These are phyloP conservation scores for Brachyhypopomus gauderio DNA, from an alignment of 2,113 vertebrate species.

Conservation along the genomic window DNA sequence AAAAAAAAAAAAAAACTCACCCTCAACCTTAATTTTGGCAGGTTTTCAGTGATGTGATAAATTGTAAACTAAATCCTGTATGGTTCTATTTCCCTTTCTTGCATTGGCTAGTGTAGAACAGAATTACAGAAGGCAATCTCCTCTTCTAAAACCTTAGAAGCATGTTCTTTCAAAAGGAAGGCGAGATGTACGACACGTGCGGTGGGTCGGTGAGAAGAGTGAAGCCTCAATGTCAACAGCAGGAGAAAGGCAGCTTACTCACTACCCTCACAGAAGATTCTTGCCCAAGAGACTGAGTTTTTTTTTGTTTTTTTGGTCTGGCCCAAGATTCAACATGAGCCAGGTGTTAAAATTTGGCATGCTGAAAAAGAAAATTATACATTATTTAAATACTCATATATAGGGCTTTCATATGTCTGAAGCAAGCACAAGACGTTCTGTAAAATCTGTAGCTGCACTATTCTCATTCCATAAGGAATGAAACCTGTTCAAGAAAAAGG, in stretches of 20 bases:
- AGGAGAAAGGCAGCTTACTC: constrained; percentile 56
- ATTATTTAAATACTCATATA: constrained; percentile 56
- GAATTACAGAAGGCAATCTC: constrained; percentile 38
- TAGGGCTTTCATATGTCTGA: constrained; percentile 58
- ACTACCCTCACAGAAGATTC: constrained; percentile 51
- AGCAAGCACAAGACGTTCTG: constrained; percentile 59
- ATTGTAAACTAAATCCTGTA: constrained; percentile 61
- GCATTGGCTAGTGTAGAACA: constrained; percentile 57
- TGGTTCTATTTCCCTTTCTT: constrained; percentile 38
- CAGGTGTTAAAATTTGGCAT: constrained; percentile 58
- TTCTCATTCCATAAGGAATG: constrained; percentile 53
- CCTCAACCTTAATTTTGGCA: constrained; percentile 69
- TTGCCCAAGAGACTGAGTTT: constrained; percentile 54
- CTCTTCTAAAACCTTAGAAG: constrained; percentile 31
- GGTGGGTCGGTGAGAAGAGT: constrained; percentile 35
- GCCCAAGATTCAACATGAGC: constrained; percentile 23
- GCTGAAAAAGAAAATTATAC: constrained; percentile 50
- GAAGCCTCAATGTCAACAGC: constrained; percentile 46
- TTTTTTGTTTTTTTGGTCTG: constrained; percentile 50
- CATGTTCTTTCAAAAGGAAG: constrained; percentile 40
- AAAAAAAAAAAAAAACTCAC: constrained; percentile 17
- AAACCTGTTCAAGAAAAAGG: constrained; percentile 45
- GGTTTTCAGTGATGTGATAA: constrained; percentile 65
- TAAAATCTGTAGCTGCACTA: constrained; percentile 62
- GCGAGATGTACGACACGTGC: constrained; percentile 39